Base-by-base conservation (phyloP, 2,113 vertebrate species). In the Choloepus hoffmanni region DNA sequence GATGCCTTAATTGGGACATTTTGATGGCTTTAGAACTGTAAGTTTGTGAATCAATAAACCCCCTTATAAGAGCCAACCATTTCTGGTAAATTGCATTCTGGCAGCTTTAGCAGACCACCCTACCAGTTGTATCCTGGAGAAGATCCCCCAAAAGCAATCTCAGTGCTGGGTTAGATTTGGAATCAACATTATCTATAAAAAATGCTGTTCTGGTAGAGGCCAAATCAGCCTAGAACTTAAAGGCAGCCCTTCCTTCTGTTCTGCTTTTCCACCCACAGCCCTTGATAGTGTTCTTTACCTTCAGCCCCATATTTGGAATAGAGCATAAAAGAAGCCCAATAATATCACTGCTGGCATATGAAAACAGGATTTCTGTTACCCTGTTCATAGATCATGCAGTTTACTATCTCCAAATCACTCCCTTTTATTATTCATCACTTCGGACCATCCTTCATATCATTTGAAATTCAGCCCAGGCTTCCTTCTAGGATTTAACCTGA, bases 141-240 rank as follows among this genome's bases (percentile, higher is more conserved):
- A 36, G 13, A 82, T 3, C 11, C 36, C 23, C 11, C 30, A 21
- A 19, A 74, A 63, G 33, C 21, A 76, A 14, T 1, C 19, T 8
- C 19, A 14, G 9, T 28, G 45, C 16, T 50, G 8, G 23, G 30
- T 2, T 85, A 28, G 8, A 77, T 43, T 72, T 63, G 74, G 58
- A 1, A 93, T 18, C n/a, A 40, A 30, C 28, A n/a, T 4, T 50
- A 55, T 43, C 30, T 5, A 26, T 43, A 33, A n/a, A 67, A 18
- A 3, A 15, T 9, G 8, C 15, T 33, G 2, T 68, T 4, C 14
- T 7, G 2, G 11, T 23, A 53, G 53, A 63, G 24, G 8, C 15
- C 3, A 40, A 0, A 1, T 11, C 4, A 45, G 19, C 33, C 28
- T 26, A 48, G 6, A 26, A 23, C 18, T 21, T 40, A 3, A 68